These are phyloP conservation scores for Atrichornis clamosus DNA, from an alignment of 2,113 vertebrate species.

Conservation along the genomic window DNA sequence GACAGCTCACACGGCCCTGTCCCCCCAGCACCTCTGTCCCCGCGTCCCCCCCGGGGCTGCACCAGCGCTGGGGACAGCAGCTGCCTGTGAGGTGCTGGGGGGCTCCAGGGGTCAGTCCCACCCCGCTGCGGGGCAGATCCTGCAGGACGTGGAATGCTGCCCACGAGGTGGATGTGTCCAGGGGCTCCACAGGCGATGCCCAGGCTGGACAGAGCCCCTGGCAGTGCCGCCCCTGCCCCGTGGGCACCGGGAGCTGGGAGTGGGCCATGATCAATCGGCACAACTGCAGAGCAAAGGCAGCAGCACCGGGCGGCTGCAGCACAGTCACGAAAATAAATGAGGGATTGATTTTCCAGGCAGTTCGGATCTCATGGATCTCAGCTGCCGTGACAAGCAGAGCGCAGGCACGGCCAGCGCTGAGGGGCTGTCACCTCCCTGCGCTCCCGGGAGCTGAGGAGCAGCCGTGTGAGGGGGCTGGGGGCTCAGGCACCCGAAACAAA, in stretches of 20 bases:
- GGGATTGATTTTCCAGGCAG: neutral
- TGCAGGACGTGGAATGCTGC: too few species aligned
- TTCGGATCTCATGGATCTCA: neutral
- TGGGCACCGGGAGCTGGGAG: fast-evolving
- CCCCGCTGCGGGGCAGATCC: neutral
- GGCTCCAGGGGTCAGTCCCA: neutral
- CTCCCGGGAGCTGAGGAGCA: fast-evolving
- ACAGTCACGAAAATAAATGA: neutral
- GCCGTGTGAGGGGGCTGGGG: fast-evolving
- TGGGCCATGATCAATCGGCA: neutral
- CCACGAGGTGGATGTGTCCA: fast-evolving
- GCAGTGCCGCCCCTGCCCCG: neutral
- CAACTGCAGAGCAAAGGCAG: neutral
- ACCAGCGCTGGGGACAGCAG: neutral
- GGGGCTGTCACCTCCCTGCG: neutral
- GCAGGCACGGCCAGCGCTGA: fast-evolving
- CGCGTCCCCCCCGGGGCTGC: fast-evolving
- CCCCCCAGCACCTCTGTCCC: fast-evolving
- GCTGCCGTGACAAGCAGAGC: neutral
- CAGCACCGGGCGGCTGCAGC: neutral
- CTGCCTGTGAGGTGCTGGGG: neutral
- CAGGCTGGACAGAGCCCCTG: fast-evolving
- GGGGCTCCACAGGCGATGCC: fast-evolving
- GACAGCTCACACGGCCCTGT: fast-evolving
- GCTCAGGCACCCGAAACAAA: fast-evolving